phyloP scores from a whole-genome alignment of 1,140 invertebrate genomes.

The Cyrtorhinus lividipennis region DNA sequence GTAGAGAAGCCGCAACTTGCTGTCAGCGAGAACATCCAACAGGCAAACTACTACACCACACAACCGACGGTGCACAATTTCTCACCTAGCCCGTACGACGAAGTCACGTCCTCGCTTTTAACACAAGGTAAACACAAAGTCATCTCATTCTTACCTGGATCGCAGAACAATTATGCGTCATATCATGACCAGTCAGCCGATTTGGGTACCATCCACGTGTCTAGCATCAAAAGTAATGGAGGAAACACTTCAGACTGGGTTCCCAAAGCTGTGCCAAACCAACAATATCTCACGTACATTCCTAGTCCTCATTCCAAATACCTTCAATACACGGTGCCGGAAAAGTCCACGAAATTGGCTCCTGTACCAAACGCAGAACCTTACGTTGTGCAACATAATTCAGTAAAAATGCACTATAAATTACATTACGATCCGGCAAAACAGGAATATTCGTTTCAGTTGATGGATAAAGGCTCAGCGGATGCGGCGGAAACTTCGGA shows the following conservation, averaged over 20 bases:
- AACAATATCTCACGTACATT: background rate
- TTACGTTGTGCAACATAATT: background rate
- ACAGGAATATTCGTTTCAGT: background rate
- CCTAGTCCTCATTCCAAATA: background rate
- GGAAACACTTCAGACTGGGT: slow-evolving; percentile 7
- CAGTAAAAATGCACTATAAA: background rate
- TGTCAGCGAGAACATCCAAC: background rate
- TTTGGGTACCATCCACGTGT: background rate
- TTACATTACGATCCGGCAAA: background rate
- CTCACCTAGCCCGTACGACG: slow-evolving; percentile 7
- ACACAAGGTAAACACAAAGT: slow-evolving; percentile 13
- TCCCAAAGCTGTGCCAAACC: background rate
- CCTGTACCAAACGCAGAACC: background rate
- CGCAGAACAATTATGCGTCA: background rate
- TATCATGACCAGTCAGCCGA: background rate
- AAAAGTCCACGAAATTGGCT: background rate
- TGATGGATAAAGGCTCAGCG: too few relatives aligned
- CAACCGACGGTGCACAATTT: background rate
- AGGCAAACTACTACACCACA: background rate
- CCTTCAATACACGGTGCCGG: background rate
- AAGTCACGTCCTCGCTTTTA: background rate
- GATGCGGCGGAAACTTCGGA: too few relatives aligned
- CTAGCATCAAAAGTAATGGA: background rate
- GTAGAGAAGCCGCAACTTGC: background rate
- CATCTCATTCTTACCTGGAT: slow-evolving; percentile 8